Evolutionary conservation across 2,797 vertebrate genomes (phyloP).

Genomic region (Pseudomugil tenellus): DNA sequence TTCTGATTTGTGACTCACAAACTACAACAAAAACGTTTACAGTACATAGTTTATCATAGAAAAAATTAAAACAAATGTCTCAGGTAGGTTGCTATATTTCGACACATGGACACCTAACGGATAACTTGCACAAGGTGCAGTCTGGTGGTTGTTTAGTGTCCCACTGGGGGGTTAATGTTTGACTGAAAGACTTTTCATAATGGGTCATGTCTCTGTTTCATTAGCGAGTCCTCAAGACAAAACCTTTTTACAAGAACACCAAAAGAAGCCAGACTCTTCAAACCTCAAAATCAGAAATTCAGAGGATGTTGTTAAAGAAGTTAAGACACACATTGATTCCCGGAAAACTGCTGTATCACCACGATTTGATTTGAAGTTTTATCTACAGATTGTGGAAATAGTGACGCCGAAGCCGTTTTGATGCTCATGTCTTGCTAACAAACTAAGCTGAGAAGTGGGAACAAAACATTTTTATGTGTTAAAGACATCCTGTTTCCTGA

Average conservation of each 20-base stretch:
- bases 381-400: not conserved
- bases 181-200: constrained; percentile 5
- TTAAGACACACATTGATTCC: not conserved
- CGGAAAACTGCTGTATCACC: not conserved
- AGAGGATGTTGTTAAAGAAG: not conserved
- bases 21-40: not conserved
- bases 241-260: not conserved
- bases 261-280: not conserved
- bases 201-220: constrained; percentile 11
- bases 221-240: not conserved
- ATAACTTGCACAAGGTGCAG: not conserved
- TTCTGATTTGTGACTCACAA: not conserved
- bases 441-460: not conserved
- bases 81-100: not conserved
- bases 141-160: constrained; percentile 20
- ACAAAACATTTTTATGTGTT: not conserved
- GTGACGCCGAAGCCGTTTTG: not conserved
- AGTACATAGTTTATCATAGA: not conserved
- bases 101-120: not conserved
- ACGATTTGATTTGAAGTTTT: not conserved
- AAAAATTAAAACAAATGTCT: not conserved
- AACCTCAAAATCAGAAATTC: not conserved
- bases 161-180: constrained; percentile 45
- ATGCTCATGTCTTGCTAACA: not conserved
- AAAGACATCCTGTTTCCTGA: not conserved